Evolutionary conservation across 2,797 vertebrate species (phyloP), one percentile per base, ranked within the genome.

Genomic region (Micrastur ruficollis): DNA sequence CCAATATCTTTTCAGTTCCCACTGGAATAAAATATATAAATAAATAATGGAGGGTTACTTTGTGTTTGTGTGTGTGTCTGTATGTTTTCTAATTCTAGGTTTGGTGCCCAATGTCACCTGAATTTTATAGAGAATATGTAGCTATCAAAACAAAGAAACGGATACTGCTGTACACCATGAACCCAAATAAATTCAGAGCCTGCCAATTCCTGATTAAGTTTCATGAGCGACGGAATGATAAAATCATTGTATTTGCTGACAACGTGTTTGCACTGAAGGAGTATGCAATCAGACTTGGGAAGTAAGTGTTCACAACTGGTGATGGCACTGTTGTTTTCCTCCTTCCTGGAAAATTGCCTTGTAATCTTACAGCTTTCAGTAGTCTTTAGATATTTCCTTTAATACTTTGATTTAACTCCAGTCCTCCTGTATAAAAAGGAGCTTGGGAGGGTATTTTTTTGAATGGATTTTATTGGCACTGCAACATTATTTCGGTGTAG

Each of bases 21-120:
- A 23, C 2, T 8, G 38, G 23, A 29, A 62, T 86, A 49, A 89
- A 82, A 25, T n/a, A n/a, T n/a, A n/a, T 49, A 40, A 70, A 46
- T 47, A 61, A 79, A 23, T 86, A 76, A 49, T 0, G 0, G 29
- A 55, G 14, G 2, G 3, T 40, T 85, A 26, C 29, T 50, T 19
- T 49, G 7, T 62, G 15, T 50, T 19, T 49, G 7, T 62, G 15
- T 73, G 15, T 55, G 5, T 88, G 17, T 44, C 18, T 75, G 32
- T 76, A 4, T 85, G 20, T 87, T 67, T 90, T 36, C 32, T 38
- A 21, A 58, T 88, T 71, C 52, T 95, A 99, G 99, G 99, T 99
- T 72, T 99, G 99, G 99, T 99, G 99, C 92, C 99, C 99, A 0
- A 99, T 99, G 99, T 99, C 99, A 63, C 99, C 99, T 21, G 99